Evolutionary conservation across 2,797 vertebrate species (phyloP).

Genomic region (Molothrus ater): DNA sequence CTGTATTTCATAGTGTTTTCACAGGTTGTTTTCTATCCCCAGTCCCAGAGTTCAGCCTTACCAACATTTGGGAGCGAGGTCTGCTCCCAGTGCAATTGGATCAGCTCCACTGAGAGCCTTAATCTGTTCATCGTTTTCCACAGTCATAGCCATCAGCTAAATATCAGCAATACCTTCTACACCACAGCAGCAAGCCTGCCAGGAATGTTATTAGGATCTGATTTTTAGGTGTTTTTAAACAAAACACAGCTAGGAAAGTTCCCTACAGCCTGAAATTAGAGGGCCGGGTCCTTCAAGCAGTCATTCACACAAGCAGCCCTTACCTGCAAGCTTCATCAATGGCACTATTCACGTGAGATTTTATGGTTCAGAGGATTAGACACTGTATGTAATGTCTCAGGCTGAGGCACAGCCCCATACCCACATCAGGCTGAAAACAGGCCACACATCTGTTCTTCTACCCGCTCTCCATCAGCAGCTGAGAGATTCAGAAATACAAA

Average conservation of each 20-base stretch:
- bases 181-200: background rate
- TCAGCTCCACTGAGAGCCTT: background rate
- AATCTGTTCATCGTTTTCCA: background rate
- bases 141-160: background rate
- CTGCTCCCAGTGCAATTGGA: background rate
- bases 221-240: constrained; percentile 54
- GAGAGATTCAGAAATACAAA: background rate
- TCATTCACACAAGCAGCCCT: background rate
- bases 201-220: background rate
- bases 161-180: background rate
- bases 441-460: constrained; percentile 10
- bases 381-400: constrained; percentile 58
- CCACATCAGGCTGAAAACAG: background rate
- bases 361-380: constrained; percentile 54
- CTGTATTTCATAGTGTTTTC: background rate
- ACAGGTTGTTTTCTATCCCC: background rate
- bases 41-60: background rate
- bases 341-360: constrained; percentile 51
- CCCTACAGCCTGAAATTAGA: constrained; percentile 3
- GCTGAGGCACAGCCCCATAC: background rate
- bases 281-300: background rate
- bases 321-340: constrained; percentile 45
- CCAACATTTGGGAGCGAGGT: fast-evolving
- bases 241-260: constrained; percentile 53
- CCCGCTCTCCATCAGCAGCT: background rate